These are phyloP conservation scores for Hirtodrosophila duncani DNA, from an alignment of 2,888 invertebrate species.

Conservation along the genomic window DNA sequence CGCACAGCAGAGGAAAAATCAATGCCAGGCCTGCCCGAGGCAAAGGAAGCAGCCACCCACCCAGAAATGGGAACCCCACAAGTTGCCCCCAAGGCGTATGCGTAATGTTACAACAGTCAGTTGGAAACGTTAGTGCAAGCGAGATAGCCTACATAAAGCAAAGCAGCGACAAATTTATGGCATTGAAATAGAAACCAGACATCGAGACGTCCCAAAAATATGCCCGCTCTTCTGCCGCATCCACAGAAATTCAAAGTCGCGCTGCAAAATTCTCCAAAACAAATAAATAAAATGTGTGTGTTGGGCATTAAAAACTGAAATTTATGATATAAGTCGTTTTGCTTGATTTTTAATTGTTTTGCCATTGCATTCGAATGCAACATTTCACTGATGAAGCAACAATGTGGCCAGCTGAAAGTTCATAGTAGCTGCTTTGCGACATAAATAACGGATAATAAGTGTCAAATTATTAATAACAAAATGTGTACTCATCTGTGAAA, in stretches of 20 bases:
- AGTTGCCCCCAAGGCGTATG: conserved; percentile 50
- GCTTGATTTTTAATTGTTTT: too few relatives aligned
- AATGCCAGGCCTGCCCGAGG: conserved; percentile 61
- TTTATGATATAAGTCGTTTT: conserved; percentile 45
- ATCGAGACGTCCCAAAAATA: conserved; percentile 60
- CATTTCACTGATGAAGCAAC: conserved; percentile 26
- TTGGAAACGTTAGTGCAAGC: background rate
- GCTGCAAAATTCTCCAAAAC: conserved; percentile 28
- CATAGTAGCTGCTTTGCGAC: too few relatives aligned
- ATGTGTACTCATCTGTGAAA: too few relatives aligned
- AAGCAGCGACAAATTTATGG: conserved; percentile 66
- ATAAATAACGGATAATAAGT: too few relatives aligned
- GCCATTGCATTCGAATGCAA: conserved; percentile 43
- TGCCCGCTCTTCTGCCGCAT: conserved; percentile 11
- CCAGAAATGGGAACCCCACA: conserved; percentile 1
- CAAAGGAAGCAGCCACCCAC: conserved; percentile 48
- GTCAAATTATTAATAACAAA: too few relatives aligned
- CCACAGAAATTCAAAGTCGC: conserved; percentile 35
- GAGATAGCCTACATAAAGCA: conserved; percentile 31
- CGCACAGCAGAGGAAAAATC: conserved; percentile 48
- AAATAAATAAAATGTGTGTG: conserved; percentile 48
- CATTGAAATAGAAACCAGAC: conserved; percentile 67
- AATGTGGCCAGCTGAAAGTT: too few relatives aligned
- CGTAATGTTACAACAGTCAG: conserved; percentile 42
- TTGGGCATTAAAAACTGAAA: conserved; percentile 43